Evolutionary conservation across 2,888 invertebrate genomes (phyloP).

Genomic region (Folsomia manolachei): DNA sequence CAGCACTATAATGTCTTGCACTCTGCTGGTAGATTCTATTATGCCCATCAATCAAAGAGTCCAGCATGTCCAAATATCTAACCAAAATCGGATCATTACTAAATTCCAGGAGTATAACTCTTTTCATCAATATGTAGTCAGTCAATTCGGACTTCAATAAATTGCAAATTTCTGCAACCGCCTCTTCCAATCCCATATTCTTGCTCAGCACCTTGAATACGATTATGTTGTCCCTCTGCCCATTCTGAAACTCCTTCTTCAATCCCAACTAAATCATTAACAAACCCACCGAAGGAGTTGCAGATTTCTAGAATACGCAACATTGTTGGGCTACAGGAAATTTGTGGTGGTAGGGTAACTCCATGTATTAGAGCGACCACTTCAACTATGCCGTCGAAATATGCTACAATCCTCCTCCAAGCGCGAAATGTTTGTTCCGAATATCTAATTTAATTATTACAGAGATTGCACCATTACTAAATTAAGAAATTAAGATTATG

Average conservation of each 20-base stretch:
- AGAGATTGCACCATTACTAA: no score
- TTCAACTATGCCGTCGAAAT: slow-evolving; percentile 18
- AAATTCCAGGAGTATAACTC: slow-evolving; percentile 11
- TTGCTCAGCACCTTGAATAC: slow-evolving; percentile 13
- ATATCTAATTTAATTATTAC: no score
- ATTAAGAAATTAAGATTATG: no score
- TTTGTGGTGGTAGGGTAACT: slow-evolving; percentile 1
- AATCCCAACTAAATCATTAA: slow-evolving; percentile 22
- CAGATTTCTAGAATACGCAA: slow-evolving; percentile 5
- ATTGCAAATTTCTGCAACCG: neutral
- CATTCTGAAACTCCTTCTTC: slow-evolving; percentile 18
- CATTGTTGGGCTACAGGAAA: slow-evolving; percentile 6
- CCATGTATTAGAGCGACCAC: slow-evolving; percentile 8
- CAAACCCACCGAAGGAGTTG: slow-evolving; percentile 18
- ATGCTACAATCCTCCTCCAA: slow-evolving; percentile 15
- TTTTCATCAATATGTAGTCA: neutral
- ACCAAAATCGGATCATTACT: slow-evolving; percentile 3
- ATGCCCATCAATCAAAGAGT: slow-evolving; percentile 19
- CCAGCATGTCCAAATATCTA: slow-evolving; percentile 10
- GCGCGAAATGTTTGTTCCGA: slow-evolving; percentile 15
- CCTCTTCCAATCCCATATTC: neutral
- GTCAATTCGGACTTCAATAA: neutral
- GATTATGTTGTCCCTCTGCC: slow-evolving; percentile 17
- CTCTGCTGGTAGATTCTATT: slow-evolving; percentile 11
- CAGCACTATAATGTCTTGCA: neutral